Percentiles rank a stretch among this genome's conserved stretches.
phyloP scores from a whole-genome alignment of 2,888 invertebrate species.

The Automeris io region DNA sequence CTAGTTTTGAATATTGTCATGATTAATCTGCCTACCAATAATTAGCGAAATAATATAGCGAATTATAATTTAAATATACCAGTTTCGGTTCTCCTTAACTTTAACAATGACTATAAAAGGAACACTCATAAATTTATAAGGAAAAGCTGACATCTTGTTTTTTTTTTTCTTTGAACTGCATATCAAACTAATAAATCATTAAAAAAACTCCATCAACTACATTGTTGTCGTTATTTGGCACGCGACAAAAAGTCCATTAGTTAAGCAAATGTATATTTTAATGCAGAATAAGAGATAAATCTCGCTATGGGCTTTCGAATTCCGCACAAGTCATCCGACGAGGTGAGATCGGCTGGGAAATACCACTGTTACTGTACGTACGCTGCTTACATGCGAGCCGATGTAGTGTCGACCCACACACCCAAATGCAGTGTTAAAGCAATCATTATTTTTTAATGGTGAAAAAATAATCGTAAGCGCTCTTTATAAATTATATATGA shows the following conservation, averaged over 20 bases:
- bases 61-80: too few relatives aligned
- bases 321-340: constrained; percentile 72
- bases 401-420: constrained; percentile 36
- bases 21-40: constrained; percentile 21
- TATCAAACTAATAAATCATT: constrained; percentile 54
- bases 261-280: constrained; percentile 74
- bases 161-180: constrained; percentile 29
- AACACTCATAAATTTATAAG: constrained; percentile 11
- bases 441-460: constrained; percentile 12
- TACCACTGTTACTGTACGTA: constrained; percentile 58
- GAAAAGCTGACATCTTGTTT: constrained; percentile 24
- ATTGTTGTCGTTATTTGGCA: constrained; percentile 55
- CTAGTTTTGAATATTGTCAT: constrained; percentile 22
- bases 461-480: neutral
- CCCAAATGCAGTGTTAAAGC: constrained; percentile 8
- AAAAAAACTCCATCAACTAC: constrained; percentile 47
- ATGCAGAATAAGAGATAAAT: constrained; percentile 75
- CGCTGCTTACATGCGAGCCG: constrained; percentile 36
- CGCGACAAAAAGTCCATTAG: constrained; percentile 72
- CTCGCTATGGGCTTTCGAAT: constrained; percentile 75
- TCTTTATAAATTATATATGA: constrained; percentile 17
- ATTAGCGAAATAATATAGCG: neutral
- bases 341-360: constrained; percentile 75
- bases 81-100: constrained; percentile 37
- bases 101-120: neutral